Conservation (phyloP, 1,140 invertebrate species). For the Bombus sibiricus region DNA sequence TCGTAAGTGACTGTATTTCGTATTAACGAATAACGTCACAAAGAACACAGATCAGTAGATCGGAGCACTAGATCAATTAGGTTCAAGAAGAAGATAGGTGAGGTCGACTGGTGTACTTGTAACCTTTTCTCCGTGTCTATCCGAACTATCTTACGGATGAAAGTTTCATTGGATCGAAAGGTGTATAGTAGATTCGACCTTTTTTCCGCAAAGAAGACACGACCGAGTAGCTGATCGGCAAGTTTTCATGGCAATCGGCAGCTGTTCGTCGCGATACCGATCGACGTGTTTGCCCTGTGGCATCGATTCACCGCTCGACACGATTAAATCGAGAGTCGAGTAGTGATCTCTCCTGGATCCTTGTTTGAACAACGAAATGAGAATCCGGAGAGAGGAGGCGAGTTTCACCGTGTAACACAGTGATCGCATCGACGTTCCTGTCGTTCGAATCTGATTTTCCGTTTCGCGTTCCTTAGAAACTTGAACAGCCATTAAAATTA, state of each 20-base stretch:
- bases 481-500: neutral
- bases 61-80: slow-evolving; percentile 42
- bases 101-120: slow-evolving; percentile 34
- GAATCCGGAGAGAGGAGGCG: neutral
- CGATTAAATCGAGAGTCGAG: neutral
- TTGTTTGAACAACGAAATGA: slow-evolving; percentile 30
- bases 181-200: neutral
- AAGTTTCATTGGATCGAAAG: slow-evolving; percentile 58
- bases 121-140: slow-evolving; percentile 52
- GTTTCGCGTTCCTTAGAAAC: neutral
- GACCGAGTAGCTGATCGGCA: neutral
- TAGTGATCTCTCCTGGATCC: neutral
- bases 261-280: slow-evolving; percentile 25
- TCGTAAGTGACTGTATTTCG: neutral
- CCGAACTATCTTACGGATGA: slow-evolving; percentile 40
- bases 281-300: neutral
- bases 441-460: neutral
- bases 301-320: neutral
- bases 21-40: neutral
- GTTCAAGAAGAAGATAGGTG: slow-evolving; percentile 43
- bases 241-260: slow-evolving; percentile 32
- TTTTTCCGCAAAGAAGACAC: slow-evolving; percentile 31
- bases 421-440: neutral
- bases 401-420: neutral
- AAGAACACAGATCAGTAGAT: no score